Evolutionary conservation across 2,888 invertebrate species (phyloP).

Genomic region (Nipponacmea schrenckii): DNA sequence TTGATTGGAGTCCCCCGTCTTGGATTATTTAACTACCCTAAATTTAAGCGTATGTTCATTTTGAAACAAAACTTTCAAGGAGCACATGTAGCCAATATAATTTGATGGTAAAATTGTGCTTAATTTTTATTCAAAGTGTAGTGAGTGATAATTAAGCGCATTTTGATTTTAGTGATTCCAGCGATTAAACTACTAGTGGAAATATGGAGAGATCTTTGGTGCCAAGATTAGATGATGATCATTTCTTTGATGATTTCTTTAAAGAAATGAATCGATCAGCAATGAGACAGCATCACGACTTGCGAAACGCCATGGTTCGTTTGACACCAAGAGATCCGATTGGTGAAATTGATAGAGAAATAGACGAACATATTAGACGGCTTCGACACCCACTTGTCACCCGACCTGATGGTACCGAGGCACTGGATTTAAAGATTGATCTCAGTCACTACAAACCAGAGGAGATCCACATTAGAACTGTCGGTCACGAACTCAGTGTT

Average conservation of each 20-base stretch:
- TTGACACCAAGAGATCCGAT: slow-evolving; percentile 16
- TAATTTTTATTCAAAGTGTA: no score
- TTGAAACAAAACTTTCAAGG: no score
- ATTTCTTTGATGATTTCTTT: slow-evolving; percentile 28
- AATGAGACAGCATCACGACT: slow-evolving; percentile 24
- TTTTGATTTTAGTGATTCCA: no score
- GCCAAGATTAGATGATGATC: slow-evolving; percentile 10
- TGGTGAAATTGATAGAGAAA: slow-evolving; percentile 1
- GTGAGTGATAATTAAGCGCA: no score
- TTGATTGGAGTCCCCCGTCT: no score
- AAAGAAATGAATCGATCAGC: slow-evolving; percentile 22
- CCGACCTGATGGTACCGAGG: slow-evolving; percentile 26
- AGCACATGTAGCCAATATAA: no score
- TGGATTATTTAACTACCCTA: no score
- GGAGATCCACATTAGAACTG: slow-evolving; percentile 97
- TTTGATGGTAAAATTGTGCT: no score
- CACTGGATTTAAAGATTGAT: slow-evolving; percentile 73
- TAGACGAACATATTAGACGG: slow-evolving; percentile 16
- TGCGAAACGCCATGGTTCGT: slow-evolving; percentile 26
- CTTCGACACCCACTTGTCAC: slow-evolving; percentile 20
- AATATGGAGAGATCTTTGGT: slow-evolving; percentile 6
- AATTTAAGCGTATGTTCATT: no score
- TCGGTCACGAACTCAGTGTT: slow-evolving; percentile 91
- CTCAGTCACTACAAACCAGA: slow-evolving; percentile 94
- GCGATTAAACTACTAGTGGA: neutral